A percentile compares a stretch with the other conserved stretches of the same genome.
Conservation (phyloP, 2,888 invertebrate genomes). For the Nemapogon koenigi region DNA sequence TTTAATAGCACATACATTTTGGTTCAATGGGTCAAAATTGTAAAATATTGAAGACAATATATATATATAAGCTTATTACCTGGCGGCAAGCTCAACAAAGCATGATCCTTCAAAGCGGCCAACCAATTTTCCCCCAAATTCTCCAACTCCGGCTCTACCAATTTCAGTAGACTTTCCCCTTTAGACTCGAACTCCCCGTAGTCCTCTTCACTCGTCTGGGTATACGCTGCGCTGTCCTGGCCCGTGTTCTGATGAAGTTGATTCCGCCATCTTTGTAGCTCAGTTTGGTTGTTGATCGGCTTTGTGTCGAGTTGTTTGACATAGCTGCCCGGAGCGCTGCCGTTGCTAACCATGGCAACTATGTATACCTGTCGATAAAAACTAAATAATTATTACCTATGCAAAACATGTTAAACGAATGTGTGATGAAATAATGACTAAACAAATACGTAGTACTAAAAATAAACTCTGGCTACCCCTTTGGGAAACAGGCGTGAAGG, state of each 20-base stretch:
- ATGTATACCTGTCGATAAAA: constrained; percentile 84
- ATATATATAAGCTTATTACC: too few relatives aligned
- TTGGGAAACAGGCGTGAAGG: too few relatives aligned
- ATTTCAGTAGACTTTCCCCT: constrained; percentile 82
- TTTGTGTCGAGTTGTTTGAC: constrained; percentile 54
- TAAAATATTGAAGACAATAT: too few relatives aligned
- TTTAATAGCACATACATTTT: too few relatives aligned
- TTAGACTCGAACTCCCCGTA: constrained; percentile 79
- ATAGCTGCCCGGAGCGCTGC: constrained; percentile 70
- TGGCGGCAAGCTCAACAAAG: constrained; percentile 87
- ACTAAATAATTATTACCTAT: too few relatives aligned
- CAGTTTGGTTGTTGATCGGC: constrained; percentile 43
- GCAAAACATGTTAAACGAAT: too few relatives aligned
- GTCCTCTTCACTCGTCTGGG: constrained; percentile 53
- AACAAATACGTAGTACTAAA: too few relatives aligned
- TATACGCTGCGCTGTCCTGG: constrained; percentile 35
- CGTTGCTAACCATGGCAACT: constrained; percentile 87
- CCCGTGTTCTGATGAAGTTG: constrained; percentile 36
- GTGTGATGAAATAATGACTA: too few relatives aligned
- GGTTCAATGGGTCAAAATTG: too few relatives aligned
- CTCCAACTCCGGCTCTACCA: constrained; percentile 93
- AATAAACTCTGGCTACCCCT: too few relatives aligned
- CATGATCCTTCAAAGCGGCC: constrained; percentile 93
- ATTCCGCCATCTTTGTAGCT: constrained; percentile 49
- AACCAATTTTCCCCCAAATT: constrained; percentile 95